Evolutionary conservation across 2,888 invertebrate genomes (phyloP).

Genomic region (Tenthredo livida): DNA sequence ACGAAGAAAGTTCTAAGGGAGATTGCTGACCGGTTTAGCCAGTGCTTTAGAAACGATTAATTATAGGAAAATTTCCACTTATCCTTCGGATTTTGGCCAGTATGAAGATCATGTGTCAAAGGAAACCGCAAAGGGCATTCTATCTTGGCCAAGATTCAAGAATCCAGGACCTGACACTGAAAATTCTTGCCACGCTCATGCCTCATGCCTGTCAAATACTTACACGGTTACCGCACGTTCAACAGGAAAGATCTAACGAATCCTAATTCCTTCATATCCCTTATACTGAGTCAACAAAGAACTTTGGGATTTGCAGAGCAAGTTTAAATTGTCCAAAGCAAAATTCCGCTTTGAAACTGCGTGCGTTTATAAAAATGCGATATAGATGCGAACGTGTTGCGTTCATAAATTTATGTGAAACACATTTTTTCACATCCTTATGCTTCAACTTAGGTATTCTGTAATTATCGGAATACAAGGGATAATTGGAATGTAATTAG

Average conservation of each 20-base stretch:
- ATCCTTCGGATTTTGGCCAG: background rate
- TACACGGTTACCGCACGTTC: background rate
- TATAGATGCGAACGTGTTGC: too few relatives aligned
- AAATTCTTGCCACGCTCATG: conserved; percentile 20
- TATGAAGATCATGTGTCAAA: conserved; percentile 42
- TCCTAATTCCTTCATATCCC: background rate
- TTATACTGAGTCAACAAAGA: background rate
- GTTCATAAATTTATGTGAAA: background rate
- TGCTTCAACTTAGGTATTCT: background rate
- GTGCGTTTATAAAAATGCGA: too few relatives aligned
- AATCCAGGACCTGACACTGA: conserved; percentile 15
- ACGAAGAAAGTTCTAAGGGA: background rate
- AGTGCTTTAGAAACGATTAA: background rate
- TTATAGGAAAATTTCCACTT: background rate
- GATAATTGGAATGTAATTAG: background rate
- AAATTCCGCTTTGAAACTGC: background rate
- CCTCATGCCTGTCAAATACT: conserved; percentile 7
- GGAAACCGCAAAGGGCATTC: conserved; percentile 28
- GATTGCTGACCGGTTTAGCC: background rate
- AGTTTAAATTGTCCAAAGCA: background rate
- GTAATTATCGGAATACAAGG: background rate
- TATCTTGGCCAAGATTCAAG: background rate
- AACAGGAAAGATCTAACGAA: background rate
- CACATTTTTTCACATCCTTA: background rate
- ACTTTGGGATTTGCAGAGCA: background rate